phyloP scores from a whole-genome alignment of 2,797 vertebrate genomes.

The Acanthiza pusilla region DNA sequence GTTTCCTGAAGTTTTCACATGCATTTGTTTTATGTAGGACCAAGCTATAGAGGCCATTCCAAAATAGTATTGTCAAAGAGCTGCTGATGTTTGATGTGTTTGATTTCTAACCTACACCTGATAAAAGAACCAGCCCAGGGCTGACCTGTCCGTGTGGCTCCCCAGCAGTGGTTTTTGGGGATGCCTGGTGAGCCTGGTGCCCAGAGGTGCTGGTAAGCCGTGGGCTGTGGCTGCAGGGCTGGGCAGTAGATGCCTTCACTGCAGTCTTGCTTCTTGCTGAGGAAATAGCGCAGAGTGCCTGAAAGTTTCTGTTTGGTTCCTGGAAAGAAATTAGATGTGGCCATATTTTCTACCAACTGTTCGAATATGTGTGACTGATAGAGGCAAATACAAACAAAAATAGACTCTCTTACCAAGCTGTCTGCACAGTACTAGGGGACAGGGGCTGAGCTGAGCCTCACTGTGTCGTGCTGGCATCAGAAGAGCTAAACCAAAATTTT shows the following conservation, averaged over 20 bases:
- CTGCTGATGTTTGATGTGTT: neutral
- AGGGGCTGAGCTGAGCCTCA: neutral
- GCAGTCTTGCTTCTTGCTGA: neutral
- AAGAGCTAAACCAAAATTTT: neutral
- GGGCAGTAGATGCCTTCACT: neutral
- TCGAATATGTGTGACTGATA: rapidly evolving
- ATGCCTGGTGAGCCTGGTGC: neutral
- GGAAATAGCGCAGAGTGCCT: neutral
- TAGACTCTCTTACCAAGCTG: no score
- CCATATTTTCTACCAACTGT: rapidly evolving
- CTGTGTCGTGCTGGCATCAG: neutral
- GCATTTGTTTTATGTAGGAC: neutral
- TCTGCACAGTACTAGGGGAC: neutral
- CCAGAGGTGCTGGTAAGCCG: rapidly evolving
- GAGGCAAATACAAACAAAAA: neutral
- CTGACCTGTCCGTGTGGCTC: rapidly evolving
- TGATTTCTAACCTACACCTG: neutral
- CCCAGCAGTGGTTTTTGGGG: neutral
- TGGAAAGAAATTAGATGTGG: neutral
- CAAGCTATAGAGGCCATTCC: neutral
- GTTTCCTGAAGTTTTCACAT: neutral
- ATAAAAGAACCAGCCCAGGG: neutral
- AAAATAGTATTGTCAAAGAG: neutral
- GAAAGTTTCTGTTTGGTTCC: neutral
- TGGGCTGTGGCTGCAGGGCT: neutral